Conservation (phyloP, 2,888 invertebrate genomes). For the Latrodectus elegans region DNA sequence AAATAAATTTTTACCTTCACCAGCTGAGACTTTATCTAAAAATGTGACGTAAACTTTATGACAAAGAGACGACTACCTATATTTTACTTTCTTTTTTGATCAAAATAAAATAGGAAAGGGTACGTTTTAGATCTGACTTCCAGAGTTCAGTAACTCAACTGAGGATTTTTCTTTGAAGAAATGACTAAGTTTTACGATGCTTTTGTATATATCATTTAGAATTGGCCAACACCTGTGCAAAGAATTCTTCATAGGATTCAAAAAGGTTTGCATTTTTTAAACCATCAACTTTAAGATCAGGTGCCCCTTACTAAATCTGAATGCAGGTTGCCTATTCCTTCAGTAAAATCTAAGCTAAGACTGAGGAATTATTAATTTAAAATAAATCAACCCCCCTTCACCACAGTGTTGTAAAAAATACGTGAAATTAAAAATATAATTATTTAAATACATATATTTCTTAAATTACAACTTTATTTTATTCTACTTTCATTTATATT, state of each 20-base stretch:
- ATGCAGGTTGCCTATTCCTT: too few relatives aligned
- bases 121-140: constrained; percentile 20
- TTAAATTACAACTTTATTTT: too few relatives aligned
- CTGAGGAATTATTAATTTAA: too few relatives aligned
- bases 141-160: constrained; percentile 27
- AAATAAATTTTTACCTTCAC: constrained; percentile 47
- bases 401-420: too few relatives aligned
- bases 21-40: constrained; percentile 57
- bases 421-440: too few relatives aligned
- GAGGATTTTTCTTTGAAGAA: constrained; percentile 11
- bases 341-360: too few relatives aligned
- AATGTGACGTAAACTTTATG: constrained; percentile 49
- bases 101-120: constrained; percentile 21
- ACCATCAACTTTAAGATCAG: background rate
- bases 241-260: constrained; percentile 8
- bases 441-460: too few relatives aligned
- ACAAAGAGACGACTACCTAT: constrained; percentile 42
- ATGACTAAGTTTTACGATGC: constrained; percentile 39
- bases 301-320: background rate
- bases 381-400: too few relatives aligned
- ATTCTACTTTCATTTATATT: too few relatives aligned
- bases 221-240: constrained; percentile 27
- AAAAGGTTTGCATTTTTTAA: background rate
- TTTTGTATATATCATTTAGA: constrained; percentile 32
- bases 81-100: constrained; percentile 43